Conservation (phyloP, 2,113 vertebrate genomes). For the Paramormyrops kingsleyae region DNA sequence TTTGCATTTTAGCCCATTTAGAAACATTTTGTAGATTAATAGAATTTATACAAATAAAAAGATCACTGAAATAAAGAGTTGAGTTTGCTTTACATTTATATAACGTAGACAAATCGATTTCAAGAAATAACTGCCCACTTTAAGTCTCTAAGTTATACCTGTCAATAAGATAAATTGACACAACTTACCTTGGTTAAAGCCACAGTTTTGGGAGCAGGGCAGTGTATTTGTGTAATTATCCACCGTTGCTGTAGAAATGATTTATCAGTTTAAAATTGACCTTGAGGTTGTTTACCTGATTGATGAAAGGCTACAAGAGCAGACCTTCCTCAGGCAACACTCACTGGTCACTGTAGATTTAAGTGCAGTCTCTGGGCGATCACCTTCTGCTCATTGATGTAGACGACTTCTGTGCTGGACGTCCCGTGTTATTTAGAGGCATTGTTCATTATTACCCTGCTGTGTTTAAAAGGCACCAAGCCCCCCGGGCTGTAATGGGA, state of each 20-base stretch:
- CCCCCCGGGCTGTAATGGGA: neutral
- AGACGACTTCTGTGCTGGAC: conserved; percentile 5
- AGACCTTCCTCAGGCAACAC: neutral
- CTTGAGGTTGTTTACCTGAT: neutral
- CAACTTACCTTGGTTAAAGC: neutral
- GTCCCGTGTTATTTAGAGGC: conserved; percentile 1
- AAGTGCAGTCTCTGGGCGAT: neutral
- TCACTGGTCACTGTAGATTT: neutral
- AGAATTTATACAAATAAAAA: neutral
- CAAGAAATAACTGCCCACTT: neutral
- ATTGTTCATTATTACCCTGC: neutral
- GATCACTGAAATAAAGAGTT: neutral
- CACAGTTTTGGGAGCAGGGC: neutral
- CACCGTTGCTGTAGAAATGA: neutral
- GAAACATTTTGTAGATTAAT: neutral
- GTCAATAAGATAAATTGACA: neutral
- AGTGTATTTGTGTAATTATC: neutral
- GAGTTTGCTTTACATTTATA: neutral
- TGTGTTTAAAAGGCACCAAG: conserved; percentile 2
- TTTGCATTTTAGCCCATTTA: neutral
- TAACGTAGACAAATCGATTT: neutral
- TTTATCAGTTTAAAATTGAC: neutral
- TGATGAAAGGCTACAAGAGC: neutral
- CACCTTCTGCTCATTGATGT: conserved; percentile 16
- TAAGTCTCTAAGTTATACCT: neutral